Evolutionary conservation across 2,888 invertebrate genomes (phyloP).

Genomic region (Sphinx pinastri): DNA sequence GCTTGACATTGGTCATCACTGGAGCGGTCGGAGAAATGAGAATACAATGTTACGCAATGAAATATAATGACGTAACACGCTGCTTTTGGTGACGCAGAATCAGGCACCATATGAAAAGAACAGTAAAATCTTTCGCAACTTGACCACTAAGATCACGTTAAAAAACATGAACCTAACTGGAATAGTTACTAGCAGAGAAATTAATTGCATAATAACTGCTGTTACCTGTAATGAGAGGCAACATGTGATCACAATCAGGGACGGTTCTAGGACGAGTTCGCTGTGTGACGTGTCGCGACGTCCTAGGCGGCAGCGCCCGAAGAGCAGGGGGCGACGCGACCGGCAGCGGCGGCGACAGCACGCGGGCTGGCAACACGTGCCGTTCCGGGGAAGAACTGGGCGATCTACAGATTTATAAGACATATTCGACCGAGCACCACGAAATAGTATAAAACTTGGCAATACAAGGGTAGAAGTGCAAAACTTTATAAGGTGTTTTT

Average conservation of each 20-base stretch:
- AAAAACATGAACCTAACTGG: no score
- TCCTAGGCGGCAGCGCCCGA: constrained; percentile 62
- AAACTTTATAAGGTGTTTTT: no score
- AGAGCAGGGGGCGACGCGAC: constrained; percentile 59
- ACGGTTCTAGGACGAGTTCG: constrained; percentile 52
- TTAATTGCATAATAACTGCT: no score
- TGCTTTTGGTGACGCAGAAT: no score
- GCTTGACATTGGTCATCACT: no score
- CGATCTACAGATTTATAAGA: constrained; percentile 61
- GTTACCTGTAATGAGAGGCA: constrained; percentile 69
- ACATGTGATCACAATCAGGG: constrained; percentile 52
- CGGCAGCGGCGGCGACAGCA: constrained; percentile 69
- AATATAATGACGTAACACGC: no score
- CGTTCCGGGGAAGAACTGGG: constrained; percentile 75
- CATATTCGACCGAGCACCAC: not conserved
- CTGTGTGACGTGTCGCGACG: constrained; percentile 52
- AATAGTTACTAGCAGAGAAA: no score
- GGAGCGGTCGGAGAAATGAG: no score
- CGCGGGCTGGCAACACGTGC: constrained; percentile 63
- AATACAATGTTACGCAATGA: no score
- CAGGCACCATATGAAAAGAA: no score
- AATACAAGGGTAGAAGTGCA: not conserved
- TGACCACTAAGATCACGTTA: no score
- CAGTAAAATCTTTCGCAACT: no score
- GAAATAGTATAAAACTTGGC: not conserved